phyloP scores from a whole-genome alignment of 2,888 invertebrate species.

The Dorcus hopei region DNA sequence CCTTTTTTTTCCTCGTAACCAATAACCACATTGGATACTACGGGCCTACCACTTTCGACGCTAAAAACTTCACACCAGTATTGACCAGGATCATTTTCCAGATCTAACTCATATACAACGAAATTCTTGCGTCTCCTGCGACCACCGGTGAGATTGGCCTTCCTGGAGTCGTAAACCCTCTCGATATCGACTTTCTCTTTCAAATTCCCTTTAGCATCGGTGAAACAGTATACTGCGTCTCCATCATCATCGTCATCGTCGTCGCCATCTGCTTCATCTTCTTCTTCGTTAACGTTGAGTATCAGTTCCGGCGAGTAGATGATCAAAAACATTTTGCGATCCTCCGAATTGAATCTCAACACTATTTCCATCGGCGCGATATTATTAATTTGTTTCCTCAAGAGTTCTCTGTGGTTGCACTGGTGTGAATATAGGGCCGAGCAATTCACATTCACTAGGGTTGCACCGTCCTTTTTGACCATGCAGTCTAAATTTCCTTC shows the following conservation, averaged over 20 bases:
- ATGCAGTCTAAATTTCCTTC: constrained; percentile 24
- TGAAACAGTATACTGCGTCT: constrained; percentile 58
- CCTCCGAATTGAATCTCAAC: constrained; percentile 21
- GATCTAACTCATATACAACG: constrained; percentile 52
- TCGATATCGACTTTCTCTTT: constrained; percentile 50
- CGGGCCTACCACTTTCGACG: constrained; percentile 51
- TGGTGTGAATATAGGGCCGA: constrained; percentile 14
- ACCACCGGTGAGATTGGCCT: background rate
- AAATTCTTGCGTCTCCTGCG: constrained; percentile 15
- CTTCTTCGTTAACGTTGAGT: constrained; percentile 47
- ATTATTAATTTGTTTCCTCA: background rate
- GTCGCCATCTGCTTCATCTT: constrained; percentile 60
- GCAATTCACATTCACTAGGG: constrained; percentile 6
- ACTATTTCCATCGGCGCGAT: background rate
- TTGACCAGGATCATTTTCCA: constrained; percentile 56
- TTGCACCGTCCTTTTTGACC: constrained; percentile 9
- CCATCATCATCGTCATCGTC: constrained; percentile 42
- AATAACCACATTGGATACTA: constrained; percentile 53
- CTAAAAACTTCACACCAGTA: constrained; percentile 65
- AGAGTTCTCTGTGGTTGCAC: constrained; percentile 17
- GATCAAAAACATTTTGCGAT: constrained; percentile 42
- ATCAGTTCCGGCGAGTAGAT: constrained; percentile 53
- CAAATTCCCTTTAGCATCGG: constrained; percentile 55
- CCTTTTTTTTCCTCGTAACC: constrained; percentile 44
- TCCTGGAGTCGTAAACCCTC: constrained; percentile 31